Evolutionary conservation across 2,797 vertebrate species (phyloP).

Genomic region (Callimico goeldii): DNA sequence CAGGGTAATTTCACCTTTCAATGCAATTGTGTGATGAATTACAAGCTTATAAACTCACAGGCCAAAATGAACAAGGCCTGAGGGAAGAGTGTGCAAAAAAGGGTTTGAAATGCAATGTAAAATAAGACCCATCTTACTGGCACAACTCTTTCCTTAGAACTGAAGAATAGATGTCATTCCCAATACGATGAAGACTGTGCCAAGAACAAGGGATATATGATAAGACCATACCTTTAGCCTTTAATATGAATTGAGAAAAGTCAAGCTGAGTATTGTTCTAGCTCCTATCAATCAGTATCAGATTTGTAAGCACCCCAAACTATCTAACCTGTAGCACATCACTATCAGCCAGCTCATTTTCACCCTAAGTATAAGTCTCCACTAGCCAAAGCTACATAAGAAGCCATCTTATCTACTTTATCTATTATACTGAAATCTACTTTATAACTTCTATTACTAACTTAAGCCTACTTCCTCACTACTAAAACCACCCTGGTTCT

Average conservation of each 20-base stretch:
- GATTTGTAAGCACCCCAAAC: not conserved
- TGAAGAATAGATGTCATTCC: not conserved
- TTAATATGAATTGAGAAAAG: not conserved
- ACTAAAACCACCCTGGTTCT: not conserved
- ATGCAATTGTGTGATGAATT: not conserved
- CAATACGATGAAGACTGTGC: not conserved
- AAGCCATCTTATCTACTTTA: not conserved
- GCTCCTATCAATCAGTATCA: not conserved
- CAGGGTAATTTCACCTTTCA: not conserved
- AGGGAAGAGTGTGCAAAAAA: not conserved
- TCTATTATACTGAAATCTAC: not conserved
- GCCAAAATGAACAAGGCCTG: not conserved
- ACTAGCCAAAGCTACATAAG: not conserved
- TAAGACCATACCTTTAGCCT: not conserved
- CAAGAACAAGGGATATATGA: not conserved
- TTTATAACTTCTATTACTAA: not conserved
- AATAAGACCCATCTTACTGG: not conserved
- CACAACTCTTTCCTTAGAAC: not conserved
- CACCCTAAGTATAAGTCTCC: not conserved
- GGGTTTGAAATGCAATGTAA: not conserved
- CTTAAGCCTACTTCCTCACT: not conserved
- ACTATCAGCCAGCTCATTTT: not conserved
- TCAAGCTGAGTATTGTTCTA: not conserved
- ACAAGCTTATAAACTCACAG: not conserved
- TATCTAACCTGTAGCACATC: not conserved